These are phyloP conservation scores for Battus philenor DNA, from an alignment of 1,140 invertebrate species.

Conservation along the genomic window DNA sequence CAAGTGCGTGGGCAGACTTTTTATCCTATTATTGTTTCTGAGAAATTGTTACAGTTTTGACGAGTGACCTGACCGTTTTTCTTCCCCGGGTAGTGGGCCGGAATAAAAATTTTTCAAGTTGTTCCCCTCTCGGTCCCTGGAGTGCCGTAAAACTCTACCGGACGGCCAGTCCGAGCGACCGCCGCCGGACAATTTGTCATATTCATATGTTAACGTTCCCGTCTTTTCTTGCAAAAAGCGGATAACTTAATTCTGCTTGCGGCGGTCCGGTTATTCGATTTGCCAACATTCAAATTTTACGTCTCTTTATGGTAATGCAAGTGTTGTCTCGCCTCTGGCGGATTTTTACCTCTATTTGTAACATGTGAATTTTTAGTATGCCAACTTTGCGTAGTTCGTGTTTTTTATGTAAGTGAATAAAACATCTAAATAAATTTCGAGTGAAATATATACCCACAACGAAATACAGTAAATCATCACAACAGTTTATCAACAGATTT, in stretches of 20 bases:
- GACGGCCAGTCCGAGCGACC: conserved; percentile 50
- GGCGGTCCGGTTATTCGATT: conserved; percentile 59
- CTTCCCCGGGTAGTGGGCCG: conserved; percentile 53
- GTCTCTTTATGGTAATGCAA: conserved; percentile 73
- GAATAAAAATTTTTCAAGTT: conserved; percentile 74
- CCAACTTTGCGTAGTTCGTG: too few species aligned
- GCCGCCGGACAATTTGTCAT: conserved; percentile 70
- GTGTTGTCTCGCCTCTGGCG: conserved; percentile 56
- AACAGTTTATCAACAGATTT: too few species aligned
- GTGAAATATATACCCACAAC: too few species aligned
- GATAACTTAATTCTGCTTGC: conserved; percentile 66
- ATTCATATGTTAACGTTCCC: conserved; percentile 74
- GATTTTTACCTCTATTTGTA: conserved; percentile 34
- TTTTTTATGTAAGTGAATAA: too few species aligned
- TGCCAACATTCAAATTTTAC: conserved; percentile 72
- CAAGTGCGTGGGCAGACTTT: conserved; percentile 47
- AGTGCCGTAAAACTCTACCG: conserved; percentile 64
- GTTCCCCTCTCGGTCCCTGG: conserved; percentile 51
- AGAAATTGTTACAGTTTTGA: conserved; percentile 75
- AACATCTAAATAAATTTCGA: too few species aligned
- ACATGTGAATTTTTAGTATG: too few species aligned
- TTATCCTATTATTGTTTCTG: conserved; percentile 74
- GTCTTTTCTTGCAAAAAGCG: conserved; percentile 74
- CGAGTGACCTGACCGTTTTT: conserved; percentile 69
- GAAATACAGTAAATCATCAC: too few species aligned